Evolutionary conservation across 2,797 vertebrate species (phyloP), one percentile per base, ranked within the genome.

Genomic region (Meda fulgida): DNA sequence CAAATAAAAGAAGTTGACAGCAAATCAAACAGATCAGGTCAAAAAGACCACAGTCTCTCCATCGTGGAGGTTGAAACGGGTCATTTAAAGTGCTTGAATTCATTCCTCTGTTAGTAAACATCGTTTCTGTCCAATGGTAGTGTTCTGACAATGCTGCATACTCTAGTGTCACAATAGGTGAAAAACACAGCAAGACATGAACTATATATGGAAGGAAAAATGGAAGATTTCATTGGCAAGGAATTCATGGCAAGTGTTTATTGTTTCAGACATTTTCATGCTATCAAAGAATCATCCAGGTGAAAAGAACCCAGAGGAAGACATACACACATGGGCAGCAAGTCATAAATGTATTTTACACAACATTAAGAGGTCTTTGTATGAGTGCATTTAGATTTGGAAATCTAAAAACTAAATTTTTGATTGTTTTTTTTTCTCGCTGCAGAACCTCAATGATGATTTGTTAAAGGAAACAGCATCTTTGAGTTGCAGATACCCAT

Each of bases 71-170:
- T 76, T 67, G 60, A 84, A 80, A 76, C 76, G 40, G 71, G 48
- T 87, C 60, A 81, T 81, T 87, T 87, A 84, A 87, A 87, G 86
- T 87, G 86, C 86, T 84, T 81, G 14, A 84, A 84, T 76, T 70
- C 71, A 69, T 60, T 84, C 51, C 77, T 48, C 4, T 75, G 66
- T 81, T 84, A 58, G 85, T 66, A 80, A 70, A 72, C 76, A 84
- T 84, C 16, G 66, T 38, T 40, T 67, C 77, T 53, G n/a, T 80
- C 31, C 23, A 36, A 46, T 65, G 53, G 29, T 70, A 48, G 51
- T 13, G 1, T 65, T 51, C 38, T 63, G 5, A 63, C 38, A 70
- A 60, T 36, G 46, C 34, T 1, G 10, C 73, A 60, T 13, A 77
- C 46, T 51, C 31, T 76, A 2, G 3, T 23, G 43, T 51, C 63